These are phyloP conservation scores for Zaprionus africanus DNA, from an alignment of 1,140 invertebrate species.

Conservation along the genomic window DNA sequence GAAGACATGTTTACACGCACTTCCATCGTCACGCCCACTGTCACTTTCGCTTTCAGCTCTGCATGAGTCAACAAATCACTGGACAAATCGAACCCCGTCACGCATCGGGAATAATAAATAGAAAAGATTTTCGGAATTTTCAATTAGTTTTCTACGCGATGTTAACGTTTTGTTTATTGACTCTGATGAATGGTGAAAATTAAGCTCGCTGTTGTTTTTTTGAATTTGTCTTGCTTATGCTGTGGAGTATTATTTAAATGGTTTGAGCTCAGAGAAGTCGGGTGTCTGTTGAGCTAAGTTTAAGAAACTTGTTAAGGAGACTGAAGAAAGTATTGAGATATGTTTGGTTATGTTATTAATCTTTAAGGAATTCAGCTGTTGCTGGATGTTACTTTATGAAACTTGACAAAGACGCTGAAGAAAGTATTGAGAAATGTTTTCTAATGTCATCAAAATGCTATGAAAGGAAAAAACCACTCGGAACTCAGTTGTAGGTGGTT, in stretches of 20 bases:
- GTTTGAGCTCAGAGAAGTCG: too few species aligned
- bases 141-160: conserved; percentile 3
- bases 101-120: conserved; percentile 8
- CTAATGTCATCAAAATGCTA: too few species aligned
- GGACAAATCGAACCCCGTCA: conserved; percentile 18
- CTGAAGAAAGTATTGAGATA: background rate
- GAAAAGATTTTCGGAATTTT: conserved; percentile 12
- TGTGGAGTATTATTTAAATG: background rate
- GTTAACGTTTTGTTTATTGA: background rate
- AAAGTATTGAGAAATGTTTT: too few species aligned
- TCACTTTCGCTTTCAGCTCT: conserved; percentile 72
- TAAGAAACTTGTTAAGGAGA: background rate
- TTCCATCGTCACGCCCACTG: conserved; percentile 31
- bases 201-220: background rate
- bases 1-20: conserved; percentile 40
- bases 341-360: too few species aligned
- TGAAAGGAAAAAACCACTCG: too few species aligned
- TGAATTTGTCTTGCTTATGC: background rate
- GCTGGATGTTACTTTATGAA: background rate
- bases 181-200: background rate
- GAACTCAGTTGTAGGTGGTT: too few species aligned
- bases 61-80: conserved; percentile 14
- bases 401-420: background rate
- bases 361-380: background rate
- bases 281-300: background rate